These are phyloP conservation scores for Sphecodes monilicornis DNA, from an alignment of 2,888 invertebrate species.

Conservation along the genomic window DNA sequence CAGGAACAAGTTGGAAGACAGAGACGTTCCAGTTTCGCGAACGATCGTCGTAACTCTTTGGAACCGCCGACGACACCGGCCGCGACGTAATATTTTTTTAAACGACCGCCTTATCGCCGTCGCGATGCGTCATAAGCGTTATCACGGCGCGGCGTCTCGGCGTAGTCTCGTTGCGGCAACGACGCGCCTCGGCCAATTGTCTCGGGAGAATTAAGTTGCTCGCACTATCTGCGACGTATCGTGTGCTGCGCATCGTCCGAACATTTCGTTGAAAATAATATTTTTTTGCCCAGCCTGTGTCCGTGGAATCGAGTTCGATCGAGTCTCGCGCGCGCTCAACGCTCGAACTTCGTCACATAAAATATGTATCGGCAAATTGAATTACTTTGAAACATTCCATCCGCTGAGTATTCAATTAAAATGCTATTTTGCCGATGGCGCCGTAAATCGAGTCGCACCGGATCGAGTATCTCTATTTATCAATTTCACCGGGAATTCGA, in stretches of 20 bases:
- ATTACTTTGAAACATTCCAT: neutral
- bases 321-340: neutral
- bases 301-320: neutral
- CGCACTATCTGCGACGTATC: slow-evolving; percentile 12
- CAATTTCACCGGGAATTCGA: neutral
- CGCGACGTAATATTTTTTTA: slow-evolving; percentile 51
- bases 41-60: slow-evolving; percentile 31
- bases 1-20: neutral
- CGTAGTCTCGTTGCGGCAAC: slow-evolving; percentile 26
- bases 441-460: neutral
- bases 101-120: slow-evolving; percentile 56
- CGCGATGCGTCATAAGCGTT: slow-evolving; percentile 61
- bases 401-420: neutral
- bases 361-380: neutral
- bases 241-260: neutral
- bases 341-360: neutral
- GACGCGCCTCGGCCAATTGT: slow-evolving; percentile 40
- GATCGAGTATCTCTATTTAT: neutral
- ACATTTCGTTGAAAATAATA: neutral
- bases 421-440: neutral
- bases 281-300: neutral
- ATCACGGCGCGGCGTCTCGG: slow-evolving; percentile 43
- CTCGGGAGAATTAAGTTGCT: slow-evolving; percentile 48
- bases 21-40: neutral
- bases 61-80: slow-evolving; percentile 22